These are phyloP conservation scores for Chinchilla lanigera DNA, from an alignment of 2,113 vertebrate genomes.

Conservation along the genomic window DNA sequence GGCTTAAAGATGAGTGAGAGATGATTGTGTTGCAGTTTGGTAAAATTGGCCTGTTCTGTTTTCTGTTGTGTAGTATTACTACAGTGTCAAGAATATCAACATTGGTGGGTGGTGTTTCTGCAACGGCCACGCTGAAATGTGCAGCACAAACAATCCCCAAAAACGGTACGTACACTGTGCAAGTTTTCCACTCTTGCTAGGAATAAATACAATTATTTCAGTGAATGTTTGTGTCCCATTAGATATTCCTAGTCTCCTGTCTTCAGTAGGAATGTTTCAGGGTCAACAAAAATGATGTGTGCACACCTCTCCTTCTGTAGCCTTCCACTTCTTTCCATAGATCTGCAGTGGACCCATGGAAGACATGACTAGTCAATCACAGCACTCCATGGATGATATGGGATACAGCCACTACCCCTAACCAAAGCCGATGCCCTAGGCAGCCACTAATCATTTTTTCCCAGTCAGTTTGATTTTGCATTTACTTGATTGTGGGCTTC, in stretches of 20 bases:
- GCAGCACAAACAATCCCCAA: slow-evolving; percentile 82
- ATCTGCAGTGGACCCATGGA: not conserved
- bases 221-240: not conserved
- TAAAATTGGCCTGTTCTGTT: not conserved
- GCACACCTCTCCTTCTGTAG: not conserved
- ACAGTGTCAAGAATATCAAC: slow-evolving; percentile 97
- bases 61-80: slow-evolving; percentile 92
- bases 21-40: not conserved
- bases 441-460: not conserved
- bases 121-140: slow-evolving; percentile 93
- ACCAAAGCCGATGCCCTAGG: not conserved
- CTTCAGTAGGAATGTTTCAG: not conserved
- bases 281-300: not conserved
- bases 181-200: not conserved
- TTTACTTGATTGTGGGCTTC: slow-evolving; percentile 16
- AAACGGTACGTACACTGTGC: slow-evolving; percentile 84
- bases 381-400: not conserved
- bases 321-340: not conserved
- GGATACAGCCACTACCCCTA: not conserved
- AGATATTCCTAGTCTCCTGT: not conserved
- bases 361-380: not conserved
- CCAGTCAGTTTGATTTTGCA: not conserved
- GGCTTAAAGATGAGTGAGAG: not conserved
- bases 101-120: slow-evolving; percentile 95
- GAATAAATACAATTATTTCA: not conserved